Evolutionary conservation across 2,888 invertebrate species (phyloP).

Genomic region (Gastrophysa polygoni): DNA sequence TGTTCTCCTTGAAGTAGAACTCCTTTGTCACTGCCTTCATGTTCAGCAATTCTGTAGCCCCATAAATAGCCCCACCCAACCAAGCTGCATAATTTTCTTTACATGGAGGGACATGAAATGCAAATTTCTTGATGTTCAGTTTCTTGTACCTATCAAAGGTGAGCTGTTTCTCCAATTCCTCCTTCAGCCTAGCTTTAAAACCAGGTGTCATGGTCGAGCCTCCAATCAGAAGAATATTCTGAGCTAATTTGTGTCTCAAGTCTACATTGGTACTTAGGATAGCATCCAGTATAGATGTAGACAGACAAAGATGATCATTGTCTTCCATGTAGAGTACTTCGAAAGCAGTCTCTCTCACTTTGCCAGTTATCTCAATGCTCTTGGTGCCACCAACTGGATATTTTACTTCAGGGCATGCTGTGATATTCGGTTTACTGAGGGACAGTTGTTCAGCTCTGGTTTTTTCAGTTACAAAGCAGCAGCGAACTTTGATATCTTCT

Average conservation of each 20-base stretch:
- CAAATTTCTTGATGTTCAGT: conserved; percentile 70
- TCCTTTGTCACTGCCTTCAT: conserved; percentile 77
- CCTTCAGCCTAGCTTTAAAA: conserved; percentile 77
- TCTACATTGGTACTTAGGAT: conserved; percentile 85
- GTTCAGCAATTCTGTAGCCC: conserved; percentile 74
- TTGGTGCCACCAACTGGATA: conserved; percentile 70
- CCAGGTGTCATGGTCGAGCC: conserved; percentile 86
- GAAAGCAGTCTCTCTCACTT: conserved; percentile 78
- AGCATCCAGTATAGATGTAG: conserved; percentile 84
- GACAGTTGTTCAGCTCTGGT: conserved; percentile 68
- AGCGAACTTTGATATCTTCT: conserved; percentile 83
- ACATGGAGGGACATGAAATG: conserved; percentile 81
- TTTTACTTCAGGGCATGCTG: conserved; percentile 66
- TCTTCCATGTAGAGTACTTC: conserved; percentile 88
- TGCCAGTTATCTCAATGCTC: conserved; percentile 69
- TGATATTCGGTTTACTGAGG: conserved; percentile 57
- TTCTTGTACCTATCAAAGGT: conserved; percentile 67
- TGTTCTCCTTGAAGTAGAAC: conserved; percentile 69
- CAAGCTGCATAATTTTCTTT: conserved; percentile 85
- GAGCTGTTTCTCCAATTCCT: conserved; percentile 75
- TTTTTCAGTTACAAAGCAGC: conserved; percentile 85
- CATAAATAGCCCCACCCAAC: conserved; percentile 84
- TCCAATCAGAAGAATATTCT: conserved; percentile 85
- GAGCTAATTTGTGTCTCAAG: conserved; percentile 75
- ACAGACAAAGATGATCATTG: conserved; percentile 79